phyloP scores from a whole-genome alignment of 2,888 invertebrate species.

The Cerceris ruficornis region DNA sequence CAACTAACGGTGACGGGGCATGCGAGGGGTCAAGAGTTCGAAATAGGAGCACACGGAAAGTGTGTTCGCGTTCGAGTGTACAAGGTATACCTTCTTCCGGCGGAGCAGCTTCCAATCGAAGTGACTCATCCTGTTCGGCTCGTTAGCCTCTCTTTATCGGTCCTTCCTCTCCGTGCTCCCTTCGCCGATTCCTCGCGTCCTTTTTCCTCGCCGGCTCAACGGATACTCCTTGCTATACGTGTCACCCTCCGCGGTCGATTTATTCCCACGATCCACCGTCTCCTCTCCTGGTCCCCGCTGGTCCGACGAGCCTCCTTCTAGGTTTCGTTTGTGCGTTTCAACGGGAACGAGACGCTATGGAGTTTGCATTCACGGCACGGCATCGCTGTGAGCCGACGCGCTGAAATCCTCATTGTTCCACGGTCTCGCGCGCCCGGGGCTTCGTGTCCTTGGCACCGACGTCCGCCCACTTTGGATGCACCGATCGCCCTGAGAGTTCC shows the following conservation, averaged over 20 bases:
- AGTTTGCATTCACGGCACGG: slow-evolving; percentile 64
- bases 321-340: slow-evolving; percentile 55
- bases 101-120: slow-evolving; percentile 81
- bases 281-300: slow-evolving; percentile 26
- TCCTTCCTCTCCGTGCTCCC: slow-evolving; percentile 26
- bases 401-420: slow-evolving; percentile 68
- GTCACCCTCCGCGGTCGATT: slow-evolving; percentile 63
- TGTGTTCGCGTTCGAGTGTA: slow-evolving; percentile 32
- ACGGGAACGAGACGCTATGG: slow-evolving; percentile 39
- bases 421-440: slow-evolving; percentile 49
- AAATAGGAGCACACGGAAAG: slow-evolving; percentile 46
- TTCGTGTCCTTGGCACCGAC: slow-evolving; percentile 67
- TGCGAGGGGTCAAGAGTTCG: slow-evolving; percentile 41
- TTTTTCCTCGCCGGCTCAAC: slow-evolving; percentile 10
- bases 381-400: slow-evolving; percentile 51
- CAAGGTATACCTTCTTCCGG: slow-evolving; percentile 78
- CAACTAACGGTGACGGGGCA: slow-evolving; percentile 53
- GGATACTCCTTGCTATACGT: slow-evolving; percentile 32
- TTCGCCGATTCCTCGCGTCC: slow-evolving; percentile 27
- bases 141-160: slow-evolving; percentile 58
- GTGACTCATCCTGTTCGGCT: slow-evolving; percentile 78
- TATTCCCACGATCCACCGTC: slow-evolving; percentile 64
- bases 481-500: slow-evolving; percentile 19
- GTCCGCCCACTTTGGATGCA: slow-evolving; percentile 62
- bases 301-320: slow-evolving; percentile 23